These are phyloP conservation scores for Thera obeliscata DNA, from an alignment of 2,888 invertebrate species.

Conservation along the genomic window DNA sequence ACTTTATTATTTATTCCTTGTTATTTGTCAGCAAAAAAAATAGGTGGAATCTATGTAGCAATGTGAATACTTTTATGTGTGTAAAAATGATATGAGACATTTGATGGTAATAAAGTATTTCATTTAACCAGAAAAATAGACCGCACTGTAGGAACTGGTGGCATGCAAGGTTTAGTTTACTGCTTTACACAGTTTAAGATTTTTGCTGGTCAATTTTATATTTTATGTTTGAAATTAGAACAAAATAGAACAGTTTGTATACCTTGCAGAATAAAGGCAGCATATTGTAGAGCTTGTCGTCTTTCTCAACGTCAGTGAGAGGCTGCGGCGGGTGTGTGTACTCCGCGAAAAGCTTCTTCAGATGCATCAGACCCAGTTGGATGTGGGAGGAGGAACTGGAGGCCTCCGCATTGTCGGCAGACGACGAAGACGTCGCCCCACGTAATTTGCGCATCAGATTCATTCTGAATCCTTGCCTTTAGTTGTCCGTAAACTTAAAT, in stretches of 20 bases:
- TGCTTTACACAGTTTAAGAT: background rate
- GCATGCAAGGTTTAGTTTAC: background rate
- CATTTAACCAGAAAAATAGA: background rate
- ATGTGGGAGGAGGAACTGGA: conserved; percentile 89
- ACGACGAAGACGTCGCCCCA: conserved; percentile 76
- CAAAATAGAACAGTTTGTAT: background rate
- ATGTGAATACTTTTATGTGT: background rate
- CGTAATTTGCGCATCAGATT: conserved; percentile 97
- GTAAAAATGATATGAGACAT: background rate
- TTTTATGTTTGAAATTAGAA: background rate
- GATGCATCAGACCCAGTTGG: conserved; percentile 96
- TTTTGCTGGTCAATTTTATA: background rate
- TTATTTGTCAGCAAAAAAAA: background rate
- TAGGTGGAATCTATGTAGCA: background rate
- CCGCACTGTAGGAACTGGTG: background rate
- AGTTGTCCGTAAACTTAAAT: conserved; percentile 15
- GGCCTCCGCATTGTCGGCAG: conserved; percentile 83
- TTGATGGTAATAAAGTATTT: background rate
- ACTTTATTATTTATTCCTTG: background rate
- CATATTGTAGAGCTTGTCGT: conserved; percentile 98
- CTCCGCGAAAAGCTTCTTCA: conserved; percentile 97
- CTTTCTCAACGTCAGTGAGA: conserved; percentile 91
- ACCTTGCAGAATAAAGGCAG: conserved; percentile 99
- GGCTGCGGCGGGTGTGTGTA: conserved; percentile 95
- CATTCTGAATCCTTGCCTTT: conserved; percentile 80